Conservation (phyloP, 2,113 vertebrate species). For the Halichoerus grypus region DNA sequence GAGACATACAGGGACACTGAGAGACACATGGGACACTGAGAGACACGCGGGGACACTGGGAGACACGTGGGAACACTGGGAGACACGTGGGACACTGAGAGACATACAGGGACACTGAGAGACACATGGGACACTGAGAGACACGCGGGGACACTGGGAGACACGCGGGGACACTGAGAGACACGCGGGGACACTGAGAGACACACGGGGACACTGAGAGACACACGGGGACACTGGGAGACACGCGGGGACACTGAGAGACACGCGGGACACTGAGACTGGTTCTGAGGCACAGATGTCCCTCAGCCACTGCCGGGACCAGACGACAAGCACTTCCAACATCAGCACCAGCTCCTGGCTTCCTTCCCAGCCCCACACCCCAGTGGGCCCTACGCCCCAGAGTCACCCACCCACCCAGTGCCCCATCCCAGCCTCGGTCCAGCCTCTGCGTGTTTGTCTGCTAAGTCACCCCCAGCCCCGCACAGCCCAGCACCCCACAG, state of each 20-base stretch:
- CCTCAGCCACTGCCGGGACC: neutral
- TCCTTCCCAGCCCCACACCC: neutral
- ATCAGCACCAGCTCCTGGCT: neutral
- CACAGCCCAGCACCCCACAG: neutral
- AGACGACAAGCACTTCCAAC: neutral
- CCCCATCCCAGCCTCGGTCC: neutral
- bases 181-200: too few species aligned
- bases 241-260: too few species aligned
- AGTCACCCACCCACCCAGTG: neutral
- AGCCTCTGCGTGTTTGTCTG: neutral
- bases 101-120: too few species aligned
- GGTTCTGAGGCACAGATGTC: neutral
- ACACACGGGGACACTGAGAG: too few species aligned
- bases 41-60: too few species aligned
- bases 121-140: too few species aligned
- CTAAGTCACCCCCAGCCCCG: neutral
- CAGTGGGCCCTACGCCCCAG: neutral
- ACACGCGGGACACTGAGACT: neutral
- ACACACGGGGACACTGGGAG: neutral
- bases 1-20: too few species aligned
- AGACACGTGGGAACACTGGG: too few species aligned
- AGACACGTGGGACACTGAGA: too few species aligned
- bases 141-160: too few species aligned
- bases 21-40: fast-evolving
- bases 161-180: too few species aligned